These are phyloP conservation scores for Barbus barbus DNA, from an alignment of 2,113 vertebrate genomes.

Conservation along the genomic window DNA sequence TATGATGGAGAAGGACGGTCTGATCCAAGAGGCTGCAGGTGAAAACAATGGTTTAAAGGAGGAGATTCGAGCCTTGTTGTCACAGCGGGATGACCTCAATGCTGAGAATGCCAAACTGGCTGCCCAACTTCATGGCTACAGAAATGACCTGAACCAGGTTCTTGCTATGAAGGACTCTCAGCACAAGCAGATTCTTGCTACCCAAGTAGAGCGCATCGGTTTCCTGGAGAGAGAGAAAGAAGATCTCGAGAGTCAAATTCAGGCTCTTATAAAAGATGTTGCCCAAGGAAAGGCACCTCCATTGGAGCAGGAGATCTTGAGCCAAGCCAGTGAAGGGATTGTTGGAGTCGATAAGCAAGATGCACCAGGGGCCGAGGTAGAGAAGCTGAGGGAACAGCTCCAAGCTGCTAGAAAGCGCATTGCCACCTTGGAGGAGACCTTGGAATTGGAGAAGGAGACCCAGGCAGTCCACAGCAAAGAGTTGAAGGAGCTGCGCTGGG, in stretches of 20 bases:
- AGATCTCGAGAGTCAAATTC: constrained; percentile 64
- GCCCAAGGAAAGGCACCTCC: constrained; percentile 71
- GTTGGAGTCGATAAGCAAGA: constrained; percentile 65
- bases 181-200: constrained; percentile 86
- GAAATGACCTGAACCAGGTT: constrained; percentile 89
- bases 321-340: constrained; percentile 73
- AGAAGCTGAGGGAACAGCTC: constrained; percentile 78
- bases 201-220: constrained; percentile 78
- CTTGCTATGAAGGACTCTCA: constrained; percentile 93
- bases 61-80: constrained; percentile 83
- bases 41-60: constrained; percentile 92
- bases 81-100: constrained; percentile 87
- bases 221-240: constrained; percentile 78
- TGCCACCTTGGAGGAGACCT: constrained; percentile 70
- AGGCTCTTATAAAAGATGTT: constrained; percentile 47
- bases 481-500: constrained; percentile 84
- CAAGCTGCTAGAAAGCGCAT: constrained; percentile 70
- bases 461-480: constrained; percentile 76
- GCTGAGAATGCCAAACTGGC: constrained; percentile 91
- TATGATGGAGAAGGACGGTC: constrained; percentile 88
- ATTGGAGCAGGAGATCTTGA: constrained; percentile 84
- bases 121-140: constrained; percentile 85
- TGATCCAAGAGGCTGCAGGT: constrained; percentile 91
- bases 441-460: constrained; percentile 75
- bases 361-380: constrained; percentile 78